A percentile compares a stretch with the other conserved stretches of the same genome.
Evolutionary conservation across 1,140 invertebrate species (phyloP).

Genomic region (Drosophila sp.): DNA sequence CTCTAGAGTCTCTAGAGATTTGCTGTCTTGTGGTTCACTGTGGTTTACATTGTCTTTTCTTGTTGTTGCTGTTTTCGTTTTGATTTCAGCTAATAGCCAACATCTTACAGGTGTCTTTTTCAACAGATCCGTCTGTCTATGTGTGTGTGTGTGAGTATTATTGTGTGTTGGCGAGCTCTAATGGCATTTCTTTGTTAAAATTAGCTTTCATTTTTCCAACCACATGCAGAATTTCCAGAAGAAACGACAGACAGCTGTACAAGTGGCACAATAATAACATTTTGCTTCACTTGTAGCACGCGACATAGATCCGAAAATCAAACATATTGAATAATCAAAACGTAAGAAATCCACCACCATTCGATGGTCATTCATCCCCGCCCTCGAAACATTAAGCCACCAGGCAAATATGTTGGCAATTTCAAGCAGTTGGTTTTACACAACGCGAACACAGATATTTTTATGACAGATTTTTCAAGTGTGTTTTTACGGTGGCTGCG

Average conservation of each 20-base stretch:
- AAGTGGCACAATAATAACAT: constrained; percentile 52
- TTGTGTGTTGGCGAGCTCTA: constrained; percentile 59
- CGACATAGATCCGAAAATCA: constrained; percentile 69
- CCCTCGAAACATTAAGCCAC: constrained; percentile 68
- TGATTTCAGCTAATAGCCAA: constrained; percentile 64
- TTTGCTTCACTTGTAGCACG: constrained; percentile 14
- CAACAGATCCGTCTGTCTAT: constrained; percentile 25
- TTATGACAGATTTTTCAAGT: constrained; percentile 81
- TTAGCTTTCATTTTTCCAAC: constrained; percentile 59
- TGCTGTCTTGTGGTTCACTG: constrained; percentile 33
- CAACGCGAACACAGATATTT: constrained; percentile 50
- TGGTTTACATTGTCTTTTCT: constrained; percentile 65
- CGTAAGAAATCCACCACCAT: constrained; percentile 15
- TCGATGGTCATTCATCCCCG: constrained; percentile 14
- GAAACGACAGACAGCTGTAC: constrained; percentile 54
- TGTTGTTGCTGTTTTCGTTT: constrained; percentile 28
- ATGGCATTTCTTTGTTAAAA: constrained; percentile 65
- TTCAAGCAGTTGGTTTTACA: constrained; percentile 74
- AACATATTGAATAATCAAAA: constrained; percentile 82
- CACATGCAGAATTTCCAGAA: constrained; percentile 34
- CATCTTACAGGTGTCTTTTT: constrained; percentile 57
- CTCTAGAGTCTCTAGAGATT: constrained; percentile 39
- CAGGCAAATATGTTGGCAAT: constrained; percentile 78
- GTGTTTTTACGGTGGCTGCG: constrained; percentile 61
- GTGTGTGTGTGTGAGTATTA: constrained; percentile 1